Conservation (phyloP, 2,888 invertebrate species). For the Phaonia tiefii region DNA sequence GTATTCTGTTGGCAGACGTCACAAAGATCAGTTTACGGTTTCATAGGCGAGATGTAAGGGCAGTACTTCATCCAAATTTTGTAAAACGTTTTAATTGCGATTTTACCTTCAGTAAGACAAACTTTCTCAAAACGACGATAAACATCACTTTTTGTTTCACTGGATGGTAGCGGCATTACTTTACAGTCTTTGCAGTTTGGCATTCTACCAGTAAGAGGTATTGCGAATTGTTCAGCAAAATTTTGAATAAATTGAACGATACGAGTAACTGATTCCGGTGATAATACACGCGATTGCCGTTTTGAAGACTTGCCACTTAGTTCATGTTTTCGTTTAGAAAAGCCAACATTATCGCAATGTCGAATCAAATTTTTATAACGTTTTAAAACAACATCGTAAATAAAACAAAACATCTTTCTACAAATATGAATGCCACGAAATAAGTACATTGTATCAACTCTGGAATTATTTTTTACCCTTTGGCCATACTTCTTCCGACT, state of each 20-base stretch:
- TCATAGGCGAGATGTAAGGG: constrained; percentile 11
- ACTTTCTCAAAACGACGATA: constrained; percentile 14
- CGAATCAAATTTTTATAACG: constrained; percentile 22
- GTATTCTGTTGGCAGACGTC: constrained; percentile 12
- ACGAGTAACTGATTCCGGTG: constrained; percentile 27
- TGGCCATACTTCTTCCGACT: background rate
- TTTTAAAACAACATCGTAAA: constrained; percentile 32
- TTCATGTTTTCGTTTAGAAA: too few relatives aligned
- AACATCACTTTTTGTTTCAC: constrained; percentile 29
- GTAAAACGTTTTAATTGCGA: constrained; percentile 7
- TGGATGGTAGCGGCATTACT: constrained; percentile 26
- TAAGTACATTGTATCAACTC: too few relatives aligned
- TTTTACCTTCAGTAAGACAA: constrained; percentile 13
- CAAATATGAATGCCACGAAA: constrained; percentile 21
- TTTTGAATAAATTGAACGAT: constrained; percentile 23
- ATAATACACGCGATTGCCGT: constrained; percentile 10
- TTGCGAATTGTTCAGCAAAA: constrained; percentile 3
- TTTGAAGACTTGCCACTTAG: too few relatives aligned
- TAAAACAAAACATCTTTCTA: constrained; percentile 20
- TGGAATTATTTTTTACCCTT: constrained; percentile 1
- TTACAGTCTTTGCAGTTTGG: constrained; percentile 33
- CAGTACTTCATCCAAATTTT: constrained; percentile 22
- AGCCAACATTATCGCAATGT: too few relatives aligned
- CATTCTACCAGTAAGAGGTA: constrained; percentile 25
- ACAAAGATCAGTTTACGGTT: constrained; percentile 19